phyloP scores from a whole-genome alignment of 1,140 invertebrate genomes.

The Drosophila arawakana region DNA sequence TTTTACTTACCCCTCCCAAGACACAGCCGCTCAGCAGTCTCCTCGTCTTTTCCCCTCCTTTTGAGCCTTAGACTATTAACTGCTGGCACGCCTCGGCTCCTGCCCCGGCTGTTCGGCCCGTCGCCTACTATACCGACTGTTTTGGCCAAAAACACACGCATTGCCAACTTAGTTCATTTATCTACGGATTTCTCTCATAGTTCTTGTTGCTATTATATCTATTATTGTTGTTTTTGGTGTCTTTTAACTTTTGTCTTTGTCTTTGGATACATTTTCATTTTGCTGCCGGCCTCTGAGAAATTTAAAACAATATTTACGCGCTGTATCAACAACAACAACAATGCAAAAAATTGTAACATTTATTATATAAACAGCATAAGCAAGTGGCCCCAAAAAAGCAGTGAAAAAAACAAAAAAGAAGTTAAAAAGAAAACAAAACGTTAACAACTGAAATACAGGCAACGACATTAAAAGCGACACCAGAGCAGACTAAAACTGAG shows the following conservation, averaged over 20 bases:
- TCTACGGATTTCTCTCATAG: constrained; percentile 48
- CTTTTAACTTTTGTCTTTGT: constrained; percentile 47
- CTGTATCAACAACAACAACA: constrained; percentile 51
- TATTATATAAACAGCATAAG: constrained; percentile 50
- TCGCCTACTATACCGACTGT: constrained; percentile 1
- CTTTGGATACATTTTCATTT: constrained; percentile 51
- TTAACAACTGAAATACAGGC: constrained; percentile 32
- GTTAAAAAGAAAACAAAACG: background rate
- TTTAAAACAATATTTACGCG: constrained; percentile 75
- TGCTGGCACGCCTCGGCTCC: constrained; percentile 33
- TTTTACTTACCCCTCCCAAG: constrained; percentile 57
- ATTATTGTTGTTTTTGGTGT: constrained; percentile 16
- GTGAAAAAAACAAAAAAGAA: constrained; percentile 15
- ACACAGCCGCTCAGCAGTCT: background rate
- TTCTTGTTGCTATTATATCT: constrained; percentile 8
- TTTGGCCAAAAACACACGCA: constrained; percentile 17
- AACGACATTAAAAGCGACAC: constrained; percentile 49
- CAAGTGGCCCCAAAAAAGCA: constrained; percentile 31
- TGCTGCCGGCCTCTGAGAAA: constrained; percentile 47
- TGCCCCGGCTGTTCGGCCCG: background rate
- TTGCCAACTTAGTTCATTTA: constrained; percentile 64
- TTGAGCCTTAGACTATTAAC: constrained; percentile 37
- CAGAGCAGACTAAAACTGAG: constrained; percentile 14
- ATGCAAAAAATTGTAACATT: constrained; percentile 25
- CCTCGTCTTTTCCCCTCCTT: background rate